These are phyloP conservation scores for Onychomys torridus DNA, from an alignment of 2,797 vertebrate species.

Conservation along the genomic window DNA sequence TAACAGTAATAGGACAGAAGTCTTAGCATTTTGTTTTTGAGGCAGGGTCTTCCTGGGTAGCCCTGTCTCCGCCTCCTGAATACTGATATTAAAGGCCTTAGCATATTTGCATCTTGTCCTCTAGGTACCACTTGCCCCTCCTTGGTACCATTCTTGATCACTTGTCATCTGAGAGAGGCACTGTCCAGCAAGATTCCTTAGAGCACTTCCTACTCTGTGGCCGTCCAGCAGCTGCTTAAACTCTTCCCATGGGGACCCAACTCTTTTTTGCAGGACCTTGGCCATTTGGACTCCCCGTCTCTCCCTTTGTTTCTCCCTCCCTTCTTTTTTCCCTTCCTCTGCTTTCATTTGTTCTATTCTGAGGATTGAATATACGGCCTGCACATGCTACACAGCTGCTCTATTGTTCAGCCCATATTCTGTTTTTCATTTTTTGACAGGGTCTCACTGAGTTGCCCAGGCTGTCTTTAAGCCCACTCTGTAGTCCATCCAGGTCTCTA, in stretches of 20 bases:
- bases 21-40: neutral
- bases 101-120: neutral
- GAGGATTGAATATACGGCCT: neutral
- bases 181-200: neutral
- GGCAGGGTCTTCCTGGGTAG: neutral
- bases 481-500: neutral
- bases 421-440: neutral
- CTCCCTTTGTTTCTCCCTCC: neutral
- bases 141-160: neutral
- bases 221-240: neutral
- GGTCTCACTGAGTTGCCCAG: neutral
- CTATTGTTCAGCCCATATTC: neutral
- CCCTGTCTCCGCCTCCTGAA: neutral
- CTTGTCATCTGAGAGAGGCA: conserved; percentile 34
- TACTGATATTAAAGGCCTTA: neutral
- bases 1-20: neutral
- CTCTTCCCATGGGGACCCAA: neutral
- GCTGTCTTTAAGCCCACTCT: neutral
- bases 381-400: neutral
- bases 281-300: neutral
- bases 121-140: neutral
- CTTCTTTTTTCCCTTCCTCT: neutral
- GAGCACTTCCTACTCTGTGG: neutral
- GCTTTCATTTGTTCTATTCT: neutral
- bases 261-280: neutral